Conservation (phyloP, 2,888 invertebrate genomes). For the Suillia variegata region DNA sequence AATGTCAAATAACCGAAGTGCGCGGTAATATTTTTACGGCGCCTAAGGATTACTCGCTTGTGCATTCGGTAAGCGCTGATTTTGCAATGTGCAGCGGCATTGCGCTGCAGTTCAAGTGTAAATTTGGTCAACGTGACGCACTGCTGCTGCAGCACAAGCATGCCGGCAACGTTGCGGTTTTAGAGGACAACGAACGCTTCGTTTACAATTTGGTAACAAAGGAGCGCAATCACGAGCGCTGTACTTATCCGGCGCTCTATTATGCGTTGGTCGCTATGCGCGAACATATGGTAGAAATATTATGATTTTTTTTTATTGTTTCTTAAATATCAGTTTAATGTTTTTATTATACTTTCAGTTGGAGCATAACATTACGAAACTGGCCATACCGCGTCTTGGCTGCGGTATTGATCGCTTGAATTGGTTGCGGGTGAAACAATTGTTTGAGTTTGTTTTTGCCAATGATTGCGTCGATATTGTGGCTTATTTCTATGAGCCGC, state of each 20-base stretch:
- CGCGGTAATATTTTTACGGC: conserved; percentile 64
- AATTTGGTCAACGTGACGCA: conserved; percentile 49
- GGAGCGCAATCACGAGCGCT: conserved; percentile 63
- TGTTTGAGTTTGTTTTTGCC: conserved; percentile 64
- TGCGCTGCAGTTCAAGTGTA: conserved; percentile 60
- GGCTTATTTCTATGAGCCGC: conserved; percentile 62
- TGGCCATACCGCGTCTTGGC: conserved; percentile 71
- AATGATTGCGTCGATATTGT: conserved; percentile 61
- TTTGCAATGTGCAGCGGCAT: conserved; percentile 66
- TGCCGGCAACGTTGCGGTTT: conserved; percentile 63
- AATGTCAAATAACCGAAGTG: conserved; percentile 57
- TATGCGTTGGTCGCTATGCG: conserved; percentile 59
- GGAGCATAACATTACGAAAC: conserved; percentile 62
- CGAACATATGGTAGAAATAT: conserved; percentile 53
- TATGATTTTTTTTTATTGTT: no score
- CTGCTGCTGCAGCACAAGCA: conserved; percentile 50
- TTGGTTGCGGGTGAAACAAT: conserved; percentile 63
- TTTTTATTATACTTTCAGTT: conserved; percentile 41
- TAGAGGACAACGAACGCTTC: conserved; percentile 60
- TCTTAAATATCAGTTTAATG: not conserved
- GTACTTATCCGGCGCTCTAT: conserved; percentile 62
- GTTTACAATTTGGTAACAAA: conserved; percentile 70
- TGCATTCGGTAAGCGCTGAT: conserved; percentile 67
- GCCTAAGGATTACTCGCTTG: conserved; percentile 62
- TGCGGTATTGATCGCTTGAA: conserved; percentile 70